Base-by-base conservation (phyloP, 2,888 invertebrate genomes). In the Drosophila sordidapex region DNA sequence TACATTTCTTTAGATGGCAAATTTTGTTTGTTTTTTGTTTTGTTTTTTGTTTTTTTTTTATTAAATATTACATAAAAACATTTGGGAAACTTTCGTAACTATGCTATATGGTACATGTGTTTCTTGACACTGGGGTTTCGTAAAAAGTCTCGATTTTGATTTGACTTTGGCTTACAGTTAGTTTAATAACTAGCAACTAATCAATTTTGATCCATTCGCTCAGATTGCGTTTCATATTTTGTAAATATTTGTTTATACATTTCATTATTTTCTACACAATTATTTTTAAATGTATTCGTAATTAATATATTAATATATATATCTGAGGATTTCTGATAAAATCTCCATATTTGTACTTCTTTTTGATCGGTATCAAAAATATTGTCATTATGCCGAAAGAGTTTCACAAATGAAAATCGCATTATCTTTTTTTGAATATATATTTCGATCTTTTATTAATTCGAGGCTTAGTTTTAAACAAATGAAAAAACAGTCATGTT, bases 191-290 rank as follows among this genome's bases (percentile, higher is more conserved):
- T 75, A 77, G 49, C 64, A 66, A 66, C 62, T 82, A 70, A 43
- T 46, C 65, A 72, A 85, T 89, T 89, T 89, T 90, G 90, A 89
- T 89, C 79, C 81, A 58, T 75, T 89, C 69, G 90, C 89, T 89
- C 83, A 77, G 84, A 81, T 77, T 57, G 79, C 74, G 63, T 11
- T 57, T n/a, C 57, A 57, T 65, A 36, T 59, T 62, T 76, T 63
- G 56, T 77, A 65, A 69, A 74, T 66, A 70, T 68, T 67, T 60
- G 10, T 58, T 77, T 57, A 31, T 74, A 73, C 62, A 65, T 51
- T 51, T 40, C 43, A 27, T 60, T 72, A 33, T 18, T 38, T 57
- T 21, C 69, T 70, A 68, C n/a, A 40, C 52, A 61, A 51, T 29
- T 60, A 49, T 10, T 33, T 31, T 6, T 29, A 31, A 3, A 46